phyloP scores from a whole-genome alignment of 2,888 invertebrate species.

The Drosophila subquinaria region DNA sequence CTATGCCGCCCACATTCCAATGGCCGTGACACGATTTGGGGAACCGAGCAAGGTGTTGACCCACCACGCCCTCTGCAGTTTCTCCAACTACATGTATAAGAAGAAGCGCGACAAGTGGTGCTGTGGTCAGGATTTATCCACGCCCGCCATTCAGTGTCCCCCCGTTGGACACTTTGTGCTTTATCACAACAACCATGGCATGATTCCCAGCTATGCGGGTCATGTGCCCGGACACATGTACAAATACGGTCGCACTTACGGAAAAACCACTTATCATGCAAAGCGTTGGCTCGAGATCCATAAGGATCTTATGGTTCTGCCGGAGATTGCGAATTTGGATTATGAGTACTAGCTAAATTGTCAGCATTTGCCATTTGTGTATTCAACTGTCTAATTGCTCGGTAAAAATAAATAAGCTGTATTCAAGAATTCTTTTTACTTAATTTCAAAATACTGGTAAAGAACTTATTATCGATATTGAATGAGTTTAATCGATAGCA shows the following conservation, averaged over 20 bases:
- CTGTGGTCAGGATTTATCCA: conserved; percentile 72
- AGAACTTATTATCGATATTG: background rate
- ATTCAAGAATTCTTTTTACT: no score
- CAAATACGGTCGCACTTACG: conserved; percentile 91
- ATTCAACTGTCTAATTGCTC: background rate
- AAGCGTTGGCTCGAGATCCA: conserved; percentile 89
- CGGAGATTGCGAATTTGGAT: conserved; percentile 66
- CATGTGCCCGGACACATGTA: conserved; percentile 91
- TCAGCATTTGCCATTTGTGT: background rate
- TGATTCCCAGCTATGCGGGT: conserved; percentile 92
- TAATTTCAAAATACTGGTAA: background rate
- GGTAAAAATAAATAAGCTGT: background rate
- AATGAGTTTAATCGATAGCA: background rate
- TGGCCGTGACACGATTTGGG: conserved; percentile 82
- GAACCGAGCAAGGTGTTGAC: conserved; percentile 87
- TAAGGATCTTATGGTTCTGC: conserved; percentile 67
- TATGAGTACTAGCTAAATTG: conserved; percentile 50
- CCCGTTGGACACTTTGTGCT: conserved; percentile 86
- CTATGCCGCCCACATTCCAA: conserved; percentile 83
- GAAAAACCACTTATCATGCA: conserved; percentile 90
- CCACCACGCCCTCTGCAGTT: conserved; percentile 90
- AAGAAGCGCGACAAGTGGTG: conserved; percentile 91
- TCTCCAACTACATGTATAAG: conserved; percentile 90
- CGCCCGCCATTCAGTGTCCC: conserved; percentile 75
- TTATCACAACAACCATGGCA: conserved; percentile 90